Evolutionary conservation across 2,113 vertebrate genomes (phyloP).

Genomic region (Prunella fulvescens): DNA sequence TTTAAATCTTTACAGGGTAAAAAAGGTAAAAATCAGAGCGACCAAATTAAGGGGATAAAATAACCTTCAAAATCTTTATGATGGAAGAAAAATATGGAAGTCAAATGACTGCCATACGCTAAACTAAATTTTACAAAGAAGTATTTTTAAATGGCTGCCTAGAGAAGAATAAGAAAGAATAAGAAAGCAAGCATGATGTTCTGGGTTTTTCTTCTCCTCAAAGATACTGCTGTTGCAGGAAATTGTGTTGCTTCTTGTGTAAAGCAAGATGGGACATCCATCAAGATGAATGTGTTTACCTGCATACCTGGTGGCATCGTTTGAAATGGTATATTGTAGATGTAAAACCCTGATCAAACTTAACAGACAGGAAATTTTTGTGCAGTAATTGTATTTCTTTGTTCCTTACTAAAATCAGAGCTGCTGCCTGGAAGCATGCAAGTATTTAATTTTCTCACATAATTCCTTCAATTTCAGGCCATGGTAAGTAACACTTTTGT

Average conservation of each 20-base stretch:
- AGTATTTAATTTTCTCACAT: conserved; percentile 23
- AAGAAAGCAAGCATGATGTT: not conserved
- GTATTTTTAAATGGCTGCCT: not conserved
- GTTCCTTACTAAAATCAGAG: not conserved
- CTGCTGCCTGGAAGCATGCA: not conserved
- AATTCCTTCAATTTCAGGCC: conserved; percentile 37
- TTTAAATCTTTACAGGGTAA: not conserved
- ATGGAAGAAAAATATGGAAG: not conserved
- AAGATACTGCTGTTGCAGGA: not conserved
- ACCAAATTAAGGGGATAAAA: not conserved
- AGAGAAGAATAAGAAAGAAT: not conserved
- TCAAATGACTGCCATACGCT: not conserved
- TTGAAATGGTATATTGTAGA: not conserved
- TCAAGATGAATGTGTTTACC: not conserved
- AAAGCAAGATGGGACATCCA: not conserved
- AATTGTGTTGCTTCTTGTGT: not conserved
- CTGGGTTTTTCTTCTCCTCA: not conserved
- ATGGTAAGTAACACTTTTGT: not conserved
- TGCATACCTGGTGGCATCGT: not conserved
- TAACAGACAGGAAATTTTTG: not conserved
- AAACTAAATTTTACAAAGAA: not conserved
- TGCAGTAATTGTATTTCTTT: not conserved
- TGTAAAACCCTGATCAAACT: not conserved
- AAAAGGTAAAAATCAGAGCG: not conserved
- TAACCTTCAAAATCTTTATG: not conserved